Evolutionary conservation across 2,797 vertebrate genomes (phyloP).

Genomic region (Scarus forsteni): DNA sequence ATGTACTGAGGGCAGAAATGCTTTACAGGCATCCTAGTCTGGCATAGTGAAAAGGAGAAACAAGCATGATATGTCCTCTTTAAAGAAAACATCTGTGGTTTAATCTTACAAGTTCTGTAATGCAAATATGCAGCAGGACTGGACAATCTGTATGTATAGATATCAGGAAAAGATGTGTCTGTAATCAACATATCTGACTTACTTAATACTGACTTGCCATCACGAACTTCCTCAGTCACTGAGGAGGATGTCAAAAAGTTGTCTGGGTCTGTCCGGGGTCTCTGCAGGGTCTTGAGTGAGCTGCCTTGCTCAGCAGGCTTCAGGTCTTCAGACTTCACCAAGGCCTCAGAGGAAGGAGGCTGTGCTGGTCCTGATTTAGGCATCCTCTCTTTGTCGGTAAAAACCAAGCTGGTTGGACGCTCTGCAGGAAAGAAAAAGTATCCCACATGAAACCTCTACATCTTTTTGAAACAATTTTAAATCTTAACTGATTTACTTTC

Average conservation of each 20-base stretch:
- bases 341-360: conserved; percentile 17
- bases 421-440: conserved; percentile 53
- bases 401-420: conserved; percentile 43
- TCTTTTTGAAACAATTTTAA: no score
- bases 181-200: conserved; percentile 53
- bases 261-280: conserved; percentile 59
- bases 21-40: no score
- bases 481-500: no score
- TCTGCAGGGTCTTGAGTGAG: conserved; percentile 77
- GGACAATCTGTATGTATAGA: no score
- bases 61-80: no score
- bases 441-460: background rate
- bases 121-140: no score
- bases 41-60: no score
- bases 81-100: no score
- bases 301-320: conserved; percentile 74
- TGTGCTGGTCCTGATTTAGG: background rate
- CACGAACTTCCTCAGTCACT: conserved; percentile 77
- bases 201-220: conserved; percentile 70
- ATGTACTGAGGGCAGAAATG: no score
- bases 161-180: no score
- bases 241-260: conserved; percentile 86
- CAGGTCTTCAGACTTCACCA: conserved; percentile 81
- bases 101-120: no score
- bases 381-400: conserved; percentile 30